These are phyloP conservation scores for Montipora capitata DNA, from an alignment of 92 coral and sea anemone genomes.

Conservation along the genomic window DNA sequence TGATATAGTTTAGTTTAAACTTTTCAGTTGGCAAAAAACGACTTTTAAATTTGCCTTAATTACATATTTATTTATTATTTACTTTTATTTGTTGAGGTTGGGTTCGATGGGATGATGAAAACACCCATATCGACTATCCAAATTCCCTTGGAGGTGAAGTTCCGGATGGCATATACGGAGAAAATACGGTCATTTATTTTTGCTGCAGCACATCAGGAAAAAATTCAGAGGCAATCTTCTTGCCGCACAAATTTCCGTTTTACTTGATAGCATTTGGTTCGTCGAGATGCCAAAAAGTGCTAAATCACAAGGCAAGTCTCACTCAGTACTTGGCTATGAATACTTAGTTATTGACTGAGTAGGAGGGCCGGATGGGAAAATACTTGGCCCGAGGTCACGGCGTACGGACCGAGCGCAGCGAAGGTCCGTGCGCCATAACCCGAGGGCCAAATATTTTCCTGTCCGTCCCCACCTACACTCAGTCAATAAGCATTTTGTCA, in stretches of 20 bases:
- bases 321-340: background rate
- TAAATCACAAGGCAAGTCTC: constrained; percentile 67
- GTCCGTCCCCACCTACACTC: no score
- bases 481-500: no score
- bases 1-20: no score
- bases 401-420: background rate
- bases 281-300: constrained; percentile 80
- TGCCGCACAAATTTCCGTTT: constrained; percentile 83
- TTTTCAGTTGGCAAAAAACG: no score
- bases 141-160: constrained; percentile 75
- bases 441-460: no score
- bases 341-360: background rate
- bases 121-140: constrained; percentile 78
- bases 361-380: no score
- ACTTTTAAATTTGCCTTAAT: background rate
- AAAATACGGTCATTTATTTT: constrained; percentile 87
- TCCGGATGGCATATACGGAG: constrained; percentile 86
- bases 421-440: no score
- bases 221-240: constrained; percentile 60
- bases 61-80: background rate
- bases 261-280: constrained; percentile 84
- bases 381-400: no score
- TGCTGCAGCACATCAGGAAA: constrained; percentile 88
- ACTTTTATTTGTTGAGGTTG: constrained; percentile 62
- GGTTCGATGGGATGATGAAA: constrained; percentile 94